A percentile compares a stretch with the other conserved stretches of the same genome.
Conservation (phyloP, 2,797 vertebrate genomes). For the Lates japonicus region DNA sequence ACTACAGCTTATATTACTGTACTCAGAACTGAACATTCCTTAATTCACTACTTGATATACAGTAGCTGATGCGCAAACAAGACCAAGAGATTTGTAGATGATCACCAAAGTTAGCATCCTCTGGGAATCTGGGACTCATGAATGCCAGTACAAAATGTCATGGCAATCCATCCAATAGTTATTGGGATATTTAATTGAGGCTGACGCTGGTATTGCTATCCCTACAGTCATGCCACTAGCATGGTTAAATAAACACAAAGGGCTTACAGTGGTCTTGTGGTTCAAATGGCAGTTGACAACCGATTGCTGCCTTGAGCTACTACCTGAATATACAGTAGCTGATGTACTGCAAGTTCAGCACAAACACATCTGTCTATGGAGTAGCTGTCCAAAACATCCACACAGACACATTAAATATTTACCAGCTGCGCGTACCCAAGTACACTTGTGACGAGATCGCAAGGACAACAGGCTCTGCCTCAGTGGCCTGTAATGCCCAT, state of each 20-base stretch:
- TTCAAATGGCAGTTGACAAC: too few relatives aligned
- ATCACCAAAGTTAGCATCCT: background rate
- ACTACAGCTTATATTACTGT: background rate
- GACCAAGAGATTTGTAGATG: too few relatives aligned
- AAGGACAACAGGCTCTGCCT: conserved; percentile 53
- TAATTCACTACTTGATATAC: background rate
- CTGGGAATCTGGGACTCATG: too few relatives aligned
- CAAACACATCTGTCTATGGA: conserved; percentile 4
- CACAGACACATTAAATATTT: conserved; percentile 73
- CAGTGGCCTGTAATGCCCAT: conserved; percentile 35
- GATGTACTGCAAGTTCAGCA: background rate
- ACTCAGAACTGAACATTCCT: background rate
- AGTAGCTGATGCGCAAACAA: background rate
- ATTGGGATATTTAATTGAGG: background rate
- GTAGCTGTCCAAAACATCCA: background rate
- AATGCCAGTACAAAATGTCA: background rate
- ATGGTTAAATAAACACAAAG: too few relatives aligned
- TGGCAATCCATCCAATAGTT: background rate
- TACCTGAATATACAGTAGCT: background rate
- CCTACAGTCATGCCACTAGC: too few relatives aligned
- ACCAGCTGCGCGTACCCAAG: conserved; percentile 58
- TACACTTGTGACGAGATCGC: conserved; percentile 48
- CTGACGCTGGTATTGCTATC: too few relatives aligned
- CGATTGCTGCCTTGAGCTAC: background rate
- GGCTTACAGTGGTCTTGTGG: background rate